phyloP scores from a whole-genome alignment of 2,113 vertebrate species.

The Ameiurus melas region DNA sequence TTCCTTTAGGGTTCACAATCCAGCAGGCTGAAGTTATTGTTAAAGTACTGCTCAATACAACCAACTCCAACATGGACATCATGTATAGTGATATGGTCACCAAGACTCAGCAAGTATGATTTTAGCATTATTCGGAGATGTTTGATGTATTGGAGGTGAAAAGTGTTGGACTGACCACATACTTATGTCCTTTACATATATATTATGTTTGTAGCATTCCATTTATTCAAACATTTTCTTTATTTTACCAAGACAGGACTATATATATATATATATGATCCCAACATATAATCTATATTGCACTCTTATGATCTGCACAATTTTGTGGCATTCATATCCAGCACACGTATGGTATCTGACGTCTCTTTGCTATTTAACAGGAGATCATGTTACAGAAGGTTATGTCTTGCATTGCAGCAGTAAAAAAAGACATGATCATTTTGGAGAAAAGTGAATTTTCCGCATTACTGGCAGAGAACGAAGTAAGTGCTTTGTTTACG shows the following conservation, averaged over 20 bases:
- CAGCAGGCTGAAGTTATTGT: slow-evolving; percentile 88
- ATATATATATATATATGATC: neutral
- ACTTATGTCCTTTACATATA: neutral
- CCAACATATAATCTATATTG: neutral
- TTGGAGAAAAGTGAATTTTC: slow-evolving; percentile 98
- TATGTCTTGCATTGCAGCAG: slow-evolving; percentile 87
- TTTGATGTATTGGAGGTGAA: neutral
- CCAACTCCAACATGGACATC: slow-evolving; percentile 83
- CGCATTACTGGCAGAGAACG: slow-evolving; percentile 86
- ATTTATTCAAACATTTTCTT: neutral
- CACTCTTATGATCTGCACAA: neutral
- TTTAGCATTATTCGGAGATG: neutral
- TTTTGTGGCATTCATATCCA: neutral
- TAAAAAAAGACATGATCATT: slow-evolving; percentile 99
- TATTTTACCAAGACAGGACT: neutral
- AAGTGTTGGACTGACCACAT: neutral
- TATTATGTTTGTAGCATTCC: neutral
- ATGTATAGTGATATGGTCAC: slow-evolving; percentile 91
- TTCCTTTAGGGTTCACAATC: slow-evolving; percentile 79
- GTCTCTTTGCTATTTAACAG: slow-evolving; percentile 64
- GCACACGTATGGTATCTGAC: neutral
- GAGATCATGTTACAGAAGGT: slow-evolving; percentile 93
- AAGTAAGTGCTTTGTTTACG: slow-evolving; percentile 75
- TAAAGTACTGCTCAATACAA: slow-evolving; percentile 80
- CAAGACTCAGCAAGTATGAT: slow-evolving; percentile 90